Conservation (phyloP, 2,888 invertebrate species). For the Habroteleia sp. region DNA sequence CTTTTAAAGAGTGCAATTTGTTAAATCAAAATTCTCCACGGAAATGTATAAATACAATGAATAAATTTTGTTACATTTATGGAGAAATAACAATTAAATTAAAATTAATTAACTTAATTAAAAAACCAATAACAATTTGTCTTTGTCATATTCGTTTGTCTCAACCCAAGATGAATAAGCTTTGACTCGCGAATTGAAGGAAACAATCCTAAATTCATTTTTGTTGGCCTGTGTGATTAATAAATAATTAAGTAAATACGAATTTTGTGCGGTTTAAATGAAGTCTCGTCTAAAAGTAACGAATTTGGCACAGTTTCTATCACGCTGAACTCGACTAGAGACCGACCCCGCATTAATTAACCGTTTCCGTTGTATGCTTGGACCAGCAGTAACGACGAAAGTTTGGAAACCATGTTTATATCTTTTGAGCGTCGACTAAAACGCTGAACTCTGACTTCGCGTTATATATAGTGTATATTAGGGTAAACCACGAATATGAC, state of each 20-base stretch:
- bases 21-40: too few species aligned
- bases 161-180: too few species aligned
- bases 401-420: slow-evolving; percentile 51
- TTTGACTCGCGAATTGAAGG: too few species aligned
- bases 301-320: slow-evolving; percentile 21
- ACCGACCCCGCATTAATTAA: slow-evolving; percentile 69
- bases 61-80: too few species aligned
- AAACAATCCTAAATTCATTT: too few species aligned
- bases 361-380: slow-evolving; percentile 61
- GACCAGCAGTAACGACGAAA: slow-evolving; percentile 54
- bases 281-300: slow-evolving; percentile 10
- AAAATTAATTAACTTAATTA: too few species aligned
- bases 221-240: too few species aligned
- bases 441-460: slow-evolving; percentile 32
- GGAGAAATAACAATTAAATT: too few species aligned
- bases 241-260: slow-evolving; percentile 11
- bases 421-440: slow-evolving; percentile 38
- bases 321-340: slow-evolving; percentile 14
- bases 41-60: too few species aligned
- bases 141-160: too few species aligned
- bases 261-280: slow-evolving; percentile 6
- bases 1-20: too few species aligned
- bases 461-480: slow-evolving; percentile 23
- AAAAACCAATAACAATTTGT: too few species aligned
- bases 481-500: slow-evolving; percentile 30